Percentiles rank a stretch among this genome's conserved stretches.
These are phyloP conservation scores for Limenitis camilla DNA, from an alignment of 2,888 invertebrate species.

Conservation along the genomic window DNA sequence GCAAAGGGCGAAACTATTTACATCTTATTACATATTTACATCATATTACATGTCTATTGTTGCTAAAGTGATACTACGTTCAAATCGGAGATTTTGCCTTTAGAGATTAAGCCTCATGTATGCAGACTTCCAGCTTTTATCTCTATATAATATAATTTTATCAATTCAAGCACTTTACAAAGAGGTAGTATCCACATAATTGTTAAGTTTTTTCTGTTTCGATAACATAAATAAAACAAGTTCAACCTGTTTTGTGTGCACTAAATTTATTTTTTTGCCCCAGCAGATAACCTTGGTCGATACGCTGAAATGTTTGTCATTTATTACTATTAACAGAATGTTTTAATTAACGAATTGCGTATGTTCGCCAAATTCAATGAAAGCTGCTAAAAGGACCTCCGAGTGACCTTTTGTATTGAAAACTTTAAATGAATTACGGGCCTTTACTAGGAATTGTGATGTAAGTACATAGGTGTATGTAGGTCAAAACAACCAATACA, in stretches of 20 bases:
- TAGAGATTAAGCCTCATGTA: background rate
- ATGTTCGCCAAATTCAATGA: conserved; percentile 11
- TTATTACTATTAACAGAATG: conserved; percentile 22
- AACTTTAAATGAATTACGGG: background rate
- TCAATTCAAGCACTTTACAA: too few relatives aligned
- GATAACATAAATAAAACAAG: conserved; percentile 28
- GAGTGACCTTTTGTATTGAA: background rate
- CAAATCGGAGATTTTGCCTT: background rate
- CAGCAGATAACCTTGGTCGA: conserved; percentile 40
- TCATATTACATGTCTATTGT: too few relatives aligned
- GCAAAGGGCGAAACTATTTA: conserved; percentile 5
- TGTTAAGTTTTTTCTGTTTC: background rate
- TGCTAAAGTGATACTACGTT: background rate
- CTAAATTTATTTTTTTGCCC: conserved; percentile 35
- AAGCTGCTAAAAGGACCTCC: conserved; percentile 8
- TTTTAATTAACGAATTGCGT: conserved; percentile 23
- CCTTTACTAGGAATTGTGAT: too few relatives aligned
- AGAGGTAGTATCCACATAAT: too few relatives aligned
- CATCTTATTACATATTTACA: background rate
- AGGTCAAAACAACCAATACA: too few relatives aligned
- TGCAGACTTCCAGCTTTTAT: background rate
- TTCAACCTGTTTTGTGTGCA: conserved; percentile 34
- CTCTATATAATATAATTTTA: too few relatives aligned
- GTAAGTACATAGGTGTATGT: too few relatives aligned
- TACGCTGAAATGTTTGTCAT: conserved; percentile 18